These are phyloP conservation scores for Drosophila yooni DNA, from an alignment of 2,888 invertebrate genomes.

Conservation along the genomic window DNA sequence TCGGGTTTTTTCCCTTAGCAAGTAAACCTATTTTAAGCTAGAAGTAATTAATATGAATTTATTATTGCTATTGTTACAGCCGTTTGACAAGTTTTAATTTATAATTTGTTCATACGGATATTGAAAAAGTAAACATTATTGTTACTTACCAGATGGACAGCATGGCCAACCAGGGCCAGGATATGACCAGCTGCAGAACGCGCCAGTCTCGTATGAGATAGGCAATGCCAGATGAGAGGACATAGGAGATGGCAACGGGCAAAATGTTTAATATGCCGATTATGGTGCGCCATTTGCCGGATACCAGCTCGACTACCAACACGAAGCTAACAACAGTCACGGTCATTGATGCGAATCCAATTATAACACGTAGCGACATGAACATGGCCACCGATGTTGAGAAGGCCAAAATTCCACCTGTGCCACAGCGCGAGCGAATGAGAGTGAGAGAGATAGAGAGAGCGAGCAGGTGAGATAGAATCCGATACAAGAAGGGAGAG, in stretches of 20 bases:
- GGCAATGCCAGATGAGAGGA: constrained; percentile 87
- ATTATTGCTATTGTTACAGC: not conserved
- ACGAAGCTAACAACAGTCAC: constrained; percentile 89
- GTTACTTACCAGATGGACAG: constrained; percentile 86
- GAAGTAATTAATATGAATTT: not conserved
- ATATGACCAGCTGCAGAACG: constrained; percentile 86
- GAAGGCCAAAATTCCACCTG: constrained; percentile 86
- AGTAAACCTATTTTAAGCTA: not conserved
- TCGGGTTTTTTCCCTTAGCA: not conserved
- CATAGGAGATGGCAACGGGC: constrained; percentile 87
- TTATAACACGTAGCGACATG: constrained; percentile 86
- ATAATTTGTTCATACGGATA: not conserved
- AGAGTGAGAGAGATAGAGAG: constrained; percentile 7
- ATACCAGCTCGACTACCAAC: constrained; percentile 88
- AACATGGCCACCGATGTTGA: constrained; percentile 87
- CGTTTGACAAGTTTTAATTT: not conserved
- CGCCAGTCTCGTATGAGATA: constrained; percentile 88
- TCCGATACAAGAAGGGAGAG: constrained; percentile 15
- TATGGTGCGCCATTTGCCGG: constrained; percentile 88
- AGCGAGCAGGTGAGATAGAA: constrained; percentile 7
- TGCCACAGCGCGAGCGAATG: constrained; percentile 32
- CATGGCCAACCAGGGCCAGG: constrained; percentile 87
- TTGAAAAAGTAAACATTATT: not conserved
- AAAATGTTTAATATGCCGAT: constrained; percentile 88
- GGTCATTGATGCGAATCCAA: constrained; percentile 88